These are phyloP conservation scores for Batillaria attramentaria DNA, from an alignment of 1,140 invertebrate species.

Conservation along the genomic window DNA sequence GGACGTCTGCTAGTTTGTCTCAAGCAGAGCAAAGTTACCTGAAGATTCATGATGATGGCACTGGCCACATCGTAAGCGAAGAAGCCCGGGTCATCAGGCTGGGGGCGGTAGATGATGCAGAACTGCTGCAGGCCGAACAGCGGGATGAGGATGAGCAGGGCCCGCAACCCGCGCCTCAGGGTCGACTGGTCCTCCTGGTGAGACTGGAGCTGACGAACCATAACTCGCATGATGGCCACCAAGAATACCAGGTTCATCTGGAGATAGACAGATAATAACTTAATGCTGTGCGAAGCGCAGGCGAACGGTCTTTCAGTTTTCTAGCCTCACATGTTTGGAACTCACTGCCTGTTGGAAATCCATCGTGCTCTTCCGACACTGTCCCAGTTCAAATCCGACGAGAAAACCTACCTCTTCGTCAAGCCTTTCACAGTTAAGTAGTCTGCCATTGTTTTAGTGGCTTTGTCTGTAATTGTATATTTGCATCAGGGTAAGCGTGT, in stretches of 20 bases:
- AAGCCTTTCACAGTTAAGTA: too few relatives aligned
- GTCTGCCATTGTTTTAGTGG: too few relatives aligned
- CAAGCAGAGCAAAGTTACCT: slow-evolving; percentile 38
- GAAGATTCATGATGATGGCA: slow-evolving; percentile 54
- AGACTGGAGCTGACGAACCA: slow-evolving; percentile 73
- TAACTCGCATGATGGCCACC: slow-evolving; percentile 73
- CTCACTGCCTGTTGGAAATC: too few relatives aligned
- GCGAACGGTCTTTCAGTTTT: too few relatives aligned
- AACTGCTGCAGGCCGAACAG: slow-evolving; percentile 83
- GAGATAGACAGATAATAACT: too few relatives aligned
- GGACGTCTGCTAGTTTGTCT: neutral
- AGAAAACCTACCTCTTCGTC: too few relatives aligned
- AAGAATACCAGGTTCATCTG: slow-evolving; percentile 74
- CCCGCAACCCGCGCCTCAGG: slow-evolving; percentile 77
- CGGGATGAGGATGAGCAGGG: slow-evolving; percentile 87
- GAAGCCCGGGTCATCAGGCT: slow-evolving; percentile 26
- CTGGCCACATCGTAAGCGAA: slow-evolving; percentile 52
- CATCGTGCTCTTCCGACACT: too few relatives aligned
- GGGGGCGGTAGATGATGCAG: slow-evolving; percentile 84
- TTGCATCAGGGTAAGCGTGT: too few relatives aligned
- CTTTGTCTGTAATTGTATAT: too few relatives aligned
- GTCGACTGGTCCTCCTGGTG: slow-evolving; percentile 72
- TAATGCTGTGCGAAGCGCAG: too few relatives aligned
- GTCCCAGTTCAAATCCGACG: too few relatives aligned
- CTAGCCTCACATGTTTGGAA: too few relatives aligned